These are phyloP conservation scores for Peromyscus attwateri DNA, from an alignment of 2,797 vertebrate genomes.

Conservation along the genomic window DNA sequence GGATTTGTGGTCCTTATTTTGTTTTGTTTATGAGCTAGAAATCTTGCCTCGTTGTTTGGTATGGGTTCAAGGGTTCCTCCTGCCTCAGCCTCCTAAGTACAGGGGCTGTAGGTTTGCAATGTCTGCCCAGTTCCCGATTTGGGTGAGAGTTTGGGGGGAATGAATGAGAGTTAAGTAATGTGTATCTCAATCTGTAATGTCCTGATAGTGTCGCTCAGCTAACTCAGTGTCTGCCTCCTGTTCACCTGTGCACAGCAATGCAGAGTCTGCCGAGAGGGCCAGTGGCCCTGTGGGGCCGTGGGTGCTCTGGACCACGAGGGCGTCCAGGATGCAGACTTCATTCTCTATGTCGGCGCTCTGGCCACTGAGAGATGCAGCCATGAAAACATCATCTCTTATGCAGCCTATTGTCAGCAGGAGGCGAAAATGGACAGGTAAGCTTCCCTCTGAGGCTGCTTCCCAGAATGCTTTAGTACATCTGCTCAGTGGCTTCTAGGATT, in stretches of 20 bases:
- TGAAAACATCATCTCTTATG: conserved; percentile 98
- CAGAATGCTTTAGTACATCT: background rate
- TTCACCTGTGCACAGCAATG: conserved; percentile 91
- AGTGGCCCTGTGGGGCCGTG: conserved; percentile 90
- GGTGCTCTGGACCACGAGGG: conserved; percentile 93
- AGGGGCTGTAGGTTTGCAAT: background rate
- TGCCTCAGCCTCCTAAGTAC: background rate
- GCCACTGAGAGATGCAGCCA: conserved; percentile 96
- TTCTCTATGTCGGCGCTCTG: conserved; percentile 96
- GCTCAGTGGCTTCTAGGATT: background rate
- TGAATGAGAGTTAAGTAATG: background rate
- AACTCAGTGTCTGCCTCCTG: conserved; percentile 53
- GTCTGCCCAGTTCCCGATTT: background rate
- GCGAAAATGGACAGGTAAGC: conserved; percentile 95
- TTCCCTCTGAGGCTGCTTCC: background rate
- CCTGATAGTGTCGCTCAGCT: background rate
- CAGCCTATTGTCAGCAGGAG: conserved; percentile 99
- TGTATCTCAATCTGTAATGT: background rate
- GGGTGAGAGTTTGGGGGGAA: background rate
- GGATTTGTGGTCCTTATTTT: background rate
- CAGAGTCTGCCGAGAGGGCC: conserved; percentile 92
- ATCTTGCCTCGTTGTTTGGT: background rate
- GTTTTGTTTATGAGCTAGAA: background rate
- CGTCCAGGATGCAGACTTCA: conserved; percentile 93
- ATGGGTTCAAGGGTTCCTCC: background rate